phyloP scores from a whole-genome alignment of 2,797 vertebrate genomes.

The Sebastes trivittatus region DNA sequence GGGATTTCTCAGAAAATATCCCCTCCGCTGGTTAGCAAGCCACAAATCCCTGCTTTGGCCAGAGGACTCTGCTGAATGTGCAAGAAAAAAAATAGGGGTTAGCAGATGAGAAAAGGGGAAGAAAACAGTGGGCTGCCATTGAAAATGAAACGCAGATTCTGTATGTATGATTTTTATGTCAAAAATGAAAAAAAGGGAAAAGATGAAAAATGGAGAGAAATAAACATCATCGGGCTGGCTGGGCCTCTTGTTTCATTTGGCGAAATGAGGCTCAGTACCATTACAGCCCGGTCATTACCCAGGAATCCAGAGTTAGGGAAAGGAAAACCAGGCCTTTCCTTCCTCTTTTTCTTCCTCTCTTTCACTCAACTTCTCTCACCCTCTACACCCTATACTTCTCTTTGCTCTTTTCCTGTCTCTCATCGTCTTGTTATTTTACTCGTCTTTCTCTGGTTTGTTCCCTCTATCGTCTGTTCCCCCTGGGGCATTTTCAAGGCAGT shows the following conservation, averaged over 20 bases:
- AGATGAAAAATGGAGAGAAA: constrained; percentile 82
- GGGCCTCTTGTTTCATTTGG: constrained; percentile 83
- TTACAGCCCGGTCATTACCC: constrained; percentile 82
- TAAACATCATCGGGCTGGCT: constrained; percentile 80
- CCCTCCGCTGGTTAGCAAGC: constrained; percentile 69
- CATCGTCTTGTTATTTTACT: neutral
- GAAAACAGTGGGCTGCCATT: constrained; percentile 65
- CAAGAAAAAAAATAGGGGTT: constrained; percentile 49
- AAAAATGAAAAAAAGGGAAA: constrained; percentile 58
- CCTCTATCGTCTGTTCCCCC: neutral
- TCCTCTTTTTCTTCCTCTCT: constrained; percentile 44
- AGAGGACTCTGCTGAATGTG: constrained; percentile 78
- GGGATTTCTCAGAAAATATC: constrained; percentile 79
- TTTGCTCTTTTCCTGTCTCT: constrained; percentile 15
- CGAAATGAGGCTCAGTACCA: constrained; percentile 67
- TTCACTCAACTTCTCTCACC: constrained; percentile 30
- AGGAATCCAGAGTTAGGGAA: constrained; percentile 80
- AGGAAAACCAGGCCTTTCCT: constrained; percentile 65
- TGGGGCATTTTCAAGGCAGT: constrained; percentile 37
- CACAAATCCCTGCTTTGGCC: constrained; percentile 78
- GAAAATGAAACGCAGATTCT: constrained; percentile 80
- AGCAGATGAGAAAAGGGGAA: constrained; percentile 48
- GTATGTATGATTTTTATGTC: constrained; percentile 73
- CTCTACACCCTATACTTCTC: constrained; percentile 19
- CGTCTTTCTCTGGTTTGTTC: neutral